A percentile compares a stretch with the other conserved stretches of the same genome.
These are phyloP conservation scores for Melinaea marsaeus DNA, from an alignment of 2,888 invertebrate species.

Conservation along the genomic window DNA sequence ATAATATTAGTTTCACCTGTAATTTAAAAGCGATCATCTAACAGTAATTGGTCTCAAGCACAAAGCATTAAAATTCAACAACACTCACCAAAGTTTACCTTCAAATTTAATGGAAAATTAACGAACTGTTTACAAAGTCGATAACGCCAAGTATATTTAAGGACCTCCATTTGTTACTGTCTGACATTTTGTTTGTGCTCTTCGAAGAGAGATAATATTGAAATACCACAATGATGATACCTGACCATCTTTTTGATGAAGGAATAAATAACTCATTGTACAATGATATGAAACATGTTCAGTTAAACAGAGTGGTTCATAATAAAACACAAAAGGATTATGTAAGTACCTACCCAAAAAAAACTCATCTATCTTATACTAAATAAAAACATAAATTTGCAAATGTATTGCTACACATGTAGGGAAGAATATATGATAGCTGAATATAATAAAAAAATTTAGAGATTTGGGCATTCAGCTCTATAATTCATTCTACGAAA, in stretches of 20 bases:
- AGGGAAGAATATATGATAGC: too few species aligned
- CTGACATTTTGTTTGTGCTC: slow-evolving; percentile 18
- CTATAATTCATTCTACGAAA: too few species aligned
- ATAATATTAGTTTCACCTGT: slow-evolving; percentile 2
- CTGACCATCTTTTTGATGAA: slow-evolving; percentile 66
- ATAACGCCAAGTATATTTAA: slow-evolving; percentile 39
- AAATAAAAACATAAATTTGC: too few species aligned
- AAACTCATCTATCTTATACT: too few species aligned
- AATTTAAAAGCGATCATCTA: not conserved
- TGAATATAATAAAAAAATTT: too few species aligned
- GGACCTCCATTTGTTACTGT: slow-evolving; percentile 30
- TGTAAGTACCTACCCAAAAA: too few species aligned
- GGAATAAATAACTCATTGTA: slow-evolving; percentile 56
- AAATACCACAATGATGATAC: slow-evolving; percentile 47
- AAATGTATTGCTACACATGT: too few species aligned
- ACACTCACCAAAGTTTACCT: slow-evolving; percentile 54
- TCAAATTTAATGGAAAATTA: slow-evolving; percentile 60
- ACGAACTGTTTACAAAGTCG: slow-evolving; percentile 49
- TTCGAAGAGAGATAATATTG: slow-evolving; percentile 11
- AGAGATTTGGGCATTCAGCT: too few species aligned
- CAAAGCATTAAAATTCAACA: slow-evolving; percentile 56
- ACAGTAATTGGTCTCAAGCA: slow-evolving; percentile 28
- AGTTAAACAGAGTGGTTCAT: slow-evolving; percentile 64
- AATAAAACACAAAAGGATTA: slow-evolving; percentile 62
- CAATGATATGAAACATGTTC: too few species aligned